Evolutionary conservation across 2,113 vertebrate species (phyloP), one percentile per base, ranked within the genome.

Genomic region (Illadopsis cleaveri): DNA sequence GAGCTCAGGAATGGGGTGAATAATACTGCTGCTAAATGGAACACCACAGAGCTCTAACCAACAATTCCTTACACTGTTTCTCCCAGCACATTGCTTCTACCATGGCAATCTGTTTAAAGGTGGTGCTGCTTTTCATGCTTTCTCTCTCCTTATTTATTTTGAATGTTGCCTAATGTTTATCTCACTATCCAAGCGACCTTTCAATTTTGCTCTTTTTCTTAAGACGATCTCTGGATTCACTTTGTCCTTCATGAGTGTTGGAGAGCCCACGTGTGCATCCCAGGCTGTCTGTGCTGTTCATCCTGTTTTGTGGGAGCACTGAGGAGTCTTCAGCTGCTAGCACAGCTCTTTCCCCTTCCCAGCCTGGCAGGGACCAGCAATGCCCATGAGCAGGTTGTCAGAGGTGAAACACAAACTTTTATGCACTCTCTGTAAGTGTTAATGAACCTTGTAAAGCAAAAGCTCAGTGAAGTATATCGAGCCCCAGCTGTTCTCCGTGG

Each of bases 361-460:
- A 44, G 57, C 62, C 66, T 38, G 4, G 50, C 2, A 6, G 78
- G 88, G 80, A 78, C 54, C 75, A 35, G 69, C 51, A 62, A 5
- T 65, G 82, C 56, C 35, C 75, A 0, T 5, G 56, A 91, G 79
- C 86, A 82, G 81, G 84, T 79, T 95, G 78, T 24, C 84, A 70
- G 79, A 91, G 93, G 72, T 91, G 77, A 95, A 91, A 66, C 76
- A 79, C 91, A 81, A 91, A 87, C 71, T 90, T 95, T 48, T 50
- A 22, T 76, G 61, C 44, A 5, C 33, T 87, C 40, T 64, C 80
- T 81, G 42, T 77, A 66, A 35, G 72, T 44, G 82, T 81, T 96
- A 97, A 95, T 95, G 93, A 96, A 70, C 86, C 93, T 75, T 81
- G 76, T 12, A 69, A 89, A 91, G 90, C 44, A 70, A 73, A 79